Evolutionary conservation across 2,113 vertebrate genomes (phyloP), one percentile per base, ranked within the genome.

Genomic region (Electrona antarctica): DNA sequence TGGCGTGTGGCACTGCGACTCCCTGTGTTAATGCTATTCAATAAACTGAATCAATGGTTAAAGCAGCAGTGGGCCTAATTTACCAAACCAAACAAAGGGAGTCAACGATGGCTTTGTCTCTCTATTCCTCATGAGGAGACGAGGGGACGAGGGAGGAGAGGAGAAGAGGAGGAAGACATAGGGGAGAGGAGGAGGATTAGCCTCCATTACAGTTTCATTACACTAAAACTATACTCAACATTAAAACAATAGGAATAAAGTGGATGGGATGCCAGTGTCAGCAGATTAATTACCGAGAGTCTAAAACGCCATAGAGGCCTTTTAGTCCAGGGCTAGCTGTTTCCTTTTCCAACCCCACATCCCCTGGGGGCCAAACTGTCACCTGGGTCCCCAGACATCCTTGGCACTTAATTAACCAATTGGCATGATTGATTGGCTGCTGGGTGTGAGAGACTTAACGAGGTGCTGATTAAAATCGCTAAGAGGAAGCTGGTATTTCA

Each of bases 391-490:
- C 71, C 60, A 71, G 73, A 83, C 8, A 67, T 77, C 82, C 85
- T 87, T 82, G 85, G 76, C 69, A 82, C 79, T 88, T 90, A 82
- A 87, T 86, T 81, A 87, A 87, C 91, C 85, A 88, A 85, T 89
- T 76, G 80, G 78, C 80, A 80, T 88, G 87, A 91, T 82, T 86
- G 86, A 90, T 85, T 78, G 74, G 76, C 59, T 75, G 74, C 59
- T 80, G 79, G 85, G 82, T 70, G 74, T 54, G 76, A 81, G 69
- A 89, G 69, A 89, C 77, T 76, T 86, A 87, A 89, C 84, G 84
- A 90, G 87, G 74, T 86, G 64, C 80, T 85, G 86, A 89, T 89
- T 88, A 85, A 86, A 89, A 89, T 87, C 78, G n/a, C 84, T 84
- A 69, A 55, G 14, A n/a, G 54, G 54, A 13, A 56, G 54, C 54